Evolutionary conservation across 35 echinoderm and acorn worm species (phyloP).

Genomic region (Heliocidaris erythrogramma): DNA sequence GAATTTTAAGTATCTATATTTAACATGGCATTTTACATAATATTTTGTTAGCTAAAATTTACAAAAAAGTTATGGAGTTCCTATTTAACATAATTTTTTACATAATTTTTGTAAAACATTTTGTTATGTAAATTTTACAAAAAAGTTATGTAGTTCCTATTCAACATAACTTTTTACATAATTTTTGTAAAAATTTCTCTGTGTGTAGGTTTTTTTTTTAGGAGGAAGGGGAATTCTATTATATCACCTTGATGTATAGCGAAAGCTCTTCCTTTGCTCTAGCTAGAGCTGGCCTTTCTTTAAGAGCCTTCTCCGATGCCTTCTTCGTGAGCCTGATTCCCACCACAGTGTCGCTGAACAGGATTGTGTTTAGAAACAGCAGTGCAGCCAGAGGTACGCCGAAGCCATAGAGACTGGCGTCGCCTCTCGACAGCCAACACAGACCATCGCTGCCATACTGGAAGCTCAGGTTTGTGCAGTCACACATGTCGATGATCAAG

Average conservation of each 20-base stretch:
- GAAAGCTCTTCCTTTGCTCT: constrained; percentile 46
- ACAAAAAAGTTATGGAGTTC: no score
- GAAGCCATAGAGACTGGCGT: constrained; percentile 55
- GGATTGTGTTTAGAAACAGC: constrained; percentile 49
- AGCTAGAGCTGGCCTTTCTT: constrained; percentile 2
- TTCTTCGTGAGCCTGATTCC: constrained; percentile 48
- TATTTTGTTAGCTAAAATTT: no score
- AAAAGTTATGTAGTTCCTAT: no score
- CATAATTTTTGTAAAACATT: no score
- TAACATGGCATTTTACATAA: no score
- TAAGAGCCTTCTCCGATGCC: constrained; percentile 45
- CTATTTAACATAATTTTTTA: no score
- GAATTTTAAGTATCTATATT: no score
- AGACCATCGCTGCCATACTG: constrained; percentile 41
- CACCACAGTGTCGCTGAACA: constrained; percentile 49
- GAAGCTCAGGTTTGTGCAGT: constrained; percentile 38
- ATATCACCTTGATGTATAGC: constrained; percentile 54
- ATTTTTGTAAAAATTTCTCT: no score
- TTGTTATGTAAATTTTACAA: no score
- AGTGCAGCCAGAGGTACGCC: constrained; percentile 55
- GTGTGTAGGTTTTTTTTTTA: not conserved
- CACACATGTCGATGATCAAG: constrained; percentile 36
- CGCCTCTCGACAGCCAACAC: constrained; percentile 56
- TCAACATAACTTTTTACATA: no score
- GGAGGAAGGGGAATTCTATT: not conserved